A percentile compares a stretch with the other conserved stretches of the same genome.
Evolutionary conservation across 2,113 vertebrate species (phyloP).

Genomic region (Brachyhypopomus gauderio): DNA sequence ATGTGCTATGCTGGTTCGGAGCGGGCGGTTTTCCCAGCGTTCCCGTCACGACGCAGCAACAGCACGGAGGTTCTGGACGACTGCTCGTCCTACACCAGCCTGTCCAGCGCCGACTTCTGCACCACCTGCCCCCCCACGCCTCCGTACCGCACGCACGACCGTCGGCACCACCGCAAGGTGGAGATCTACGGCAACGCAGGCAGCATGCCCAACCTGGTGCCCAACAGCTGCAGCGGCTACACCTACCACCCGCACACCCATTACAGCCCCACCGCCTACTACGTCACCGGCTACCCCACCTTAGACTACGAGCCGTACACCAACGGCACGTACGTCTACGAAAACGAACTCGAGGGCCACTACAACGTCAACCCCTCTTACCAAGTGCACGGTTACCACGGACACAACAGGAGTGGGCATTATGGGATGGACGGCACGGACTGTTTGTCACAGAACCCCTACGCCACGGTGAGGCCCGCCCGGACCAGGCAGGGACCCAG

Average conservation of each 20-base stretch:
- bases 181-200: conserved; percentile 83
- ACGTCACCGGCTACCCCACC: conserved; percentile 78
- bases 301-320: conserved; percentile 81
- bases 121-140: conserved; percentile 65
- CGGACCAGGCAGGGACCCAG: conserved; percentile 81
- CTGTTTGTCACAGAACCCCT: conserved; percentile 85
- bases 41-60: conserved; percentile 85
- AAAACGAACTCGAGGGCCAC: conserved; percentile 90
- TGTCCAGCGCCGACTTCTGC: conserved; percentile 88
- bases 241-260: conserved; percentile 77
- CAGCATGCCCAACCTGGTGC: conserved; percentile 95
- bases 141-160: conserved; percentile 77
- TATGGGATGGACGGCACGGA: conserved; percentile 82
- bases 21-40: conserved; percentile 82
- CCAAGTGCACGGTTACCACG: conserved; percentile 80
- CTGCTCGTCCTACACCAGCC: conserved; percentile 90
- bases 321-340: conserved; percentile 80
- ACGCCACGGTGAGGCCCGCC: conserved; percentile 87
- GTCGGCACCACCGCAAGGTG: conserved; percentile 84
- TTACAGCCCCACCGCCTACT: conserved; percentile 82
- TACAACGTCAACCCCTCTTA: conserved; percentile 93
- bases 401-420: conserved; percentile 82
- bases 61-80: conserved; percentile 91
- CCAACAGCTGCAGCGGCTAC: conserved; percentile 77
- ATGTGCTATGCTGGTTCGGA: conserved; percentile 75